Percentiles rank a stretch among this genome's conserved stretches.
Conservation (phyloP, 2,888 invertebrate genomes). For the Lepidochitona cinerea region DNA sequence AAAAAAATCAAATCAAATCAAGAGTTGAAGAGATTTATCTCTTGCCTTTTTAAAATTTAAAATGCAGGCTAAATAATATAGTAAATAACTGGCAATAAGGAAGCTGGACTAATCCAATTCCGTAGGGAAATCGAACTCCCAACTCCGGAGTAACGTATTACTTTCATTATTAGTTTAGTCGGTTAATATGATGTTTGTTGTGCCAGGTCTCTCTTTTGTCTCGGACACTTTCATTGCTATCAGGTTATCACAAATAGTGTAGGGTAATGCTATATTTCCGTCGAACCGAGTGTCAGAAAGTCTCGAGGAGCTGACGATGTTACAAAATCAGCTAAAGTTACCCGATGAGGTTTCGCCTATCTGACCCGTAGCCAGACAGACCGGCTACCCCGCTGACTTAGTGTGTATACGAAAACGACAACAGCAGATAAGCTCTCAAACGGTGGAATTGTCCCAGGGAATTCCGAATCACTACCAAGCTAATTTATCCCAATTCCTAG, state of each 20-base stretch:
- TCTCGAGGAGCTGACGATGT: neutral
- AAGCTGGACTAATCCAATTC: too few species aligned
- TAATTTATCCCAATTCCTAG: neutral
- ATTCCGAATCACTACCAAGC: neutral
- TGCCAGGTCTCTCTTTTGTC: too few species aligned
- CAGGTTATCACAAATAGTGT: neutral
- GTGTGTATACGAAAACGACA: neutral
- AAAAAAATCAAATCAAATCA: too few species aligned
- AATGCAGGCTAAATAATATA: too few species aligned
- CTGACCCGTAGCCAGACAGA: neutral
- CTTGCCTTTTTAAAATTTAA: too few species aligned
- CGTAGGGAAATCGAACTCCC: too few species aligned
- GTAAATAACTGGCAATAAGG: too few species aligned
- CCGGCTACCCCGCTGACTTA: neutral
- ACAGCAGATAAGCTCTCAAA: neutral
- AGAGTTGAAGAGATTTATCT: too few species aligned
- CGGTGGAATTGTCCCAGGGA: neutral
- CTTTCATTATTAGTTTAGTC: too few species aligned
- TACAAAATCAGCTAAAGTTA: neutral
- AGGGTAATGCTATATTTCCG: neutral
- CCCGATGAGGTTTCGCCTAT: neutral
- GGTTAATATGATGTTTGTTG: too few species aligned
- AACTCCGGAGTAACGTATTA: too few species aligned
- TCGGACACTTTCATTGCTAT: too few species aligned
- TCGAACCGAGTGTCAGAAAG: neutral